Evolutionary conservation across 1,140 invertebrate species (phyloP), one percentile per base, ranked within the genome.

Genomic region (Eufriesea mexicana): DNA sequence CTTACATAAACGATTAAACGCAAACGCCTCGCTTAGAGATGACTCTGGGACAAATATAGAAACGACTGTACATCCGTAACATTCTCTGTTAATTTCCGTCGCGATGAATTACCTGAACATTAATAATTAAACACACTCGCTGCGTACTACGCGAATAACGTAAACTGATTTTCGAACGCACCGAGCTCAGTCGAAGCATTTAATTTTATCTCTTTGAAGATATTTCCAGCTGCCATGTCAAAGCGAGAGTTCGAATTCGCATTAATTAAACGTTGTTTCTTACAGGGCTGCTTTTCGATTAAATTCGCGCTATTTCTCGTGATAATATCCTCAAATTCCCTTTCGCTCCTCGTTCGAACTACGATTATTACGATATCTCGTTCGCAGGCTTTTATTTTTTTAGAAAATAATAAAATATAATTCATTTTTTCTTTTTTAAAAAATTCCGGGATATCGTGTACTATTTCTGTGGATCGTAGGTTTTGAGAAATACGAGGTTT

Each of bases 191-290:
- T 42, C 45, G 47, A 49, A 35, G 42, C 51, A 47, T 79, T 79
- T 47, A 45, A 70, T 79, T 70, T 79, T 57, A 79, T 70, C 47
- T 55, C 62, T 70, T 70, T 79, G 64, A 79, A 47, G 51, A 79
- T 57, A 47, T 70, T 79, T 12, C n/a, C 23, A 25, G 20, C 55
- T 25, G 4, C 25, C 42, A 7, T 51, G 47, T 42, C 45, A 18
- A 47, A 49, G 12, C 73, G 57, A 25, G 25, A 49, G 49, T 49
- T 76, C 59, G 18, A 47, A 28, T 35, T 51, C 23, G 16, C 9
- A 28, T 25, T 51, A 76, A 76, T 62, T 76, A 66, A 28, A 28
- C 14, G 25, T 14, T 12, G 28, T 72, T 72, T 72, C 51, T 55
- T 72, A 55, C 1, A n/a, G 12, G 23, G 16, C n/a, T n/a, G 51